Evolutionary conservation across 2,113 vertebrate species (phyloP), one percentile per base, ranked within the genome.

Genomic region (Amphilophus citrinellus): DNA sequence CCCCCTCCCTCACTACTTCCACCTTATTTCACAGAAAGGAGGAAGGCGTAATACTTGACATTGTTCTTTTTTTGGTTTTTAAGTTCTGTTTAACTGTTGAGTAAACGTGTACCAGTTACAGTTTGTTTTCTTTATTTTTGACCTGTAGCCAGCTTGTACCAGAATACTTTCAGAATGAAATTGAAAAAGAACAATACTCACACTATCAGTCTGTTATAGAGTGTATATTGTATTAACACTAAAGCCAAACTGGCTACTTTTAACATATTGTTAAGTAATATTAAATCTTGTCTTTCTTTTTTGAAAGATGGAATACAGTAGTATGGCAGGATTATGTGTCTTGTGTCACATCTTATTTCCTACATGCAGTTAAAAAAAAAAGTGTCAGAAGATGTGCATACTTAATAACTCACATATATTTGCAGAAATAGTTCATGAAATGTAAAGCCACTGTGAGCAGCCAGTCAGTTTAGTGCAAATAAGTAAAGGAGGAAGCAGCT

Each of bases 251-350:
- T 96, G 98, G 98, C 98, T 98, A 98, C 98, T 98, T 99, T 99
- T 99, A 99, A 99, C 98, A 99, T 99, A 99, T 99, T 99, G 98
- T 99, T 99, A 99, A 99, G 98, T 98, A 97, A 98, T 99, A 99
- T 99, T 98, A 98, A 99, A 98, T 98, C 97, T 98, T 98, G 97
- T 99, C 98, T 99, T 99, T 99, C 98, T 99, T 99, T 96, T 99
- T 99, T 99, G 98, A 99, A 99, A 99, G 98, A 99, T 99, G 98
- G 97, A 99, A 99, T 98, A 99, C 97, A 98, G 97, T 98, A 98
- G 98, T 97, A 97, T 97, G 97, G 97, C 97, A 98, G 97, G 97
- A 96, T 85, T 79, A 94, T 94, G 96, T 95, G 93, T 95, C 93
- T 94, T 95, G 94, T 95, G 97, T 97, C 95, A 94, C 95, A 96